These are phyloP conservation scores for Zaprionus capensis DNA, from an alignment of 1,140 invertebrate species.

Conservation along the genomic window DNA sequence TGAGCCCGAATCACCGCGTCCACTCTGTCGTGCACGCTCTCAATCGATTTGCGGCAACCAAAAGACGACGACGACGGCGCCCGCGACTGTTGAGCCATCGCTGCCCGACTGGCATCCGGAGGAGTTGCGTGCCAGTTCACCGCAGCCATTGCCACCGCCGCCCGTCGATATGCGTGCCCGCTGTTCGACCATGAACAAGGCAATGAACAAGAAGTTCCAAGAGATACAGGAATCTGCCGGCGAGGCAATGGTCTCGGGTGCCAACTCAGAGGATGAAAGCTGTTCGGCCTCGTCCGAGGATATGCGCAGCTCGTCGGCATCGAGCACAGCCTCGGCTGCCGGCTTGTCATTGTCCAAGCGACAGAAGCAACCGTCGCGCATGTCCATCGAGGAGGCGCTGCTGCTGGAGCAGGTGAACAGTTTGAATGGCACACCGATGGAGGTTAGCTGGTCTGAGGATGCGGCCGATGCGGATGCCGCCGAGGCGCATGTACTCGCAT, in stretches of 20 bases:
- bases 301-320: constrained; percentile 69
- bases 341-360: constrained; percentile 51
- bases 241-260: constrained; percentile 87
- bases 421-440: constrained; percentile 84
- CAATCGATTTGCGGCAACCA: constrained; percentile 70
- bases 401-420: constrained; percentile 64
- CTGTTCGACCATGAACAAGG: constrained; percentile 71
- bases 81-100: neutral
- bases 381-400: constrained; percentile 80
- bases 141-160: constrained; percentile 27
- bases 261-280: constrained; percentile 86
- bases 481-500: constrained; percentile 52
- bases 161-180: constrained; percentile 55
- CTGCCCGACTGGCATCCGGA: constrained; percentile 54
- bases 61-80: neutral
- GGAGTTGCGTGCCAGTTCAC: constrained; percentile 66
- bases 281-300: constrained; percentile 84
- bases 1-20: constrained; percentile 28
- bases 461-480: constrained; percentile 69
- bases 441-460: constrained; percentile 85
- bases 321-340: constrained; percentile 57
- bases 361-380: constrained; percentile 65
- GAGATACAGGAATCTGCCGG: constrained; percentile 88
- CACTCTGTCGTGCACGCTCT: constrained; percentile 69
- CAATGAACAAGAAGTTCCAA: constrained; percentile 81